A percentile compares a stretch with the other conserved stretches of the same genome.
These are phyloP conservation scores for Holacanthella duospinosa DNA, from an alignment of 2,888 invertebrate species.

Conservation along the genomic window DNA sequence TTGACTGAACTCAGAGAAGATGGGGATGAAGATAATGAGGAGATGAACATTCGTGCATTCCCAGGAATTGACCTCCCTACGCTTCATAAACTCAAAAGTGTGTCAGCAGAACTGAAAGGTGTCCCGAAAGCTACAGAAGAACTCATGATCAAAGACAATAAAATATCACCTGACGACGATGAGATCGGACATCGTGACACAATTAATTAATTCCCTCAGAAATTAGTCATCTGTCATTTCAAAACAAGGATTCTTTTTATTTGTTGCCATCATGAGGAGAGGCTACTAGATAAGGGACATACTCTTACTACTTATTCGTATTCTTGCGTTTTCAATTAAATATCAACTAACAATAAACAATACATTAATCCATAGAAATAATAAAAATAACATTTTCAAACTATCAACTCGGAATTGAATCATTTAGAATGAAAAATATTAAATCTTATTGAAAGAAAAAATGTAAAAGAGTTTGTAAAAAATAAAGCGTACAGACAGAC, in stretches of 20 bases:
- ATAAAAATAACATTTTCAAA: too few species aligned
- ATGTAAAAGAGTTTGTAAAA: too few species aligned
- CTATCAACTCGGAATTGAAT: too few species aligned
- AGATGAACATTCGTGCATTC: constrained; percentile 13
- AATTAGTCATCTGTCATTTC: too few species aligned
- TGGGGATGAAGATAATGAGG: constrained; percentile 17
- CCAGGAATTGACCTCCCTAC: constrained; percentile 21
- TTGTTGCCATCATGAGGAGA: neutral
- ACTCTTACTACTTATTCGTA: too few species aligned
- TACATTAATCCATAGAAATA: too few species aligned
- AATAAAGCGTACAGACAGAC: too few species aligned
- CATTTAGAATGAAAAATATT: too few species aligned
- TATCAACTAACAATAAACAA: too few species aligned
- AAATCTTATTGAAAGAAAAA: too few species aligned
- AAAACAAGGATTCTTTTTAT: neutral
- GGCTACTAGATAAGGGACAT: too few species aligned
- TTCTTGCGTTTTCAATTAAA: too few species aligned
- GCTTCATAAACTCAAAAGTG: constrained; percentile 28
- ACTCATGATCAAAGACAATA: constrained; percentile 34
- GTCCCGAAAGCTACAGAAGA: constrained; percentile 20
- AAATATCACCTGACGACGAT: constrained; percentile 35
- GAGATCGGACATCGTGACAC: constrained; percentile 15
- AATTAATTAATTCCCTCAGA: neutral
- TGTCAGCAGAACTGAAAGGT: constrained; percentile 19
- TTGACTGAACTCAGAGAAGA: constrained; percentile 22